phyloP scores from a whole-genome alignment of 1,140 invertebrate genomes.

The Drosophila kurseongensis region DNA sequence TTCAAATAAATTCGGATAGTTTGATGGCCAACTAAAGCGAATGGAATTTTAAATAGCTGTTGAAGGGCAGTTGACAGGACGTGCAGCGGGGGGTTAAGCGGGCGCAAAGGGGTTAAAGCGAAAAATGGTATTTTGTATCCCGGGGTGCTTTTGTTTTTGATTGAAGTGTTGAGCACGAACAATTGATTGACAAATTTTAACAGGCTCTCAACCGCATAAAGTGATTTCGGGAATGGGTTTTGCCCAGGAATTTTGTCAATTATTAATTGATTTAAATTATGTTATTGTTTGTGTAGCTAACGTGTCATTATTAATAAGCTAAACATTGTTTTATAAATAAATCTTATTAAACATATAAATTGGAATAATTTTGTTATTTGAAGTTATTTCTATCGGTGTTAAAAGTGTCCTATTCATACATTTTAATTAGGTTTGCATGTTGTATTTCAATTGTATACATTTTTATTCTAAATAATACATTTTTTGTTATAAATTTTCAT shows the following conservation, averaged over 20 bases:
- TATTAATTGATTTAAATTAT: constrained; percentile 1
- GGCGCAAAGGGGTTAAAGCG: constrained; percentile 7
- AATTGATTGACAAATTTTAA: constrained; percentile 22
- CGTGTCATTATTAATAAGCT: background rate
- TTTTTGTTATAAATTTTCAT: background rate
- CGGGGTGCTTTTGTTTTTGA: constrained; percentile 17
- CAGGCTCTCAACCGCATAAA: background rate
- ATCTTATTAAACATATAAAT: too few relatives aligned
- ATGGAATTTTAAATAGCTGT: constrained; percentile 61
- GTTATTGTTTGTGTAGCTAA: background rate
- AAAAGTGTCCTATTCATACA: too few relatives aligned
- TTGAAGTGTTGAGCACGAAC: background rate
- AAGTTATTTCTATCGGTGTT: too few relatives aligned
- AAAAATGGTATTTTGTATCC: background rate
- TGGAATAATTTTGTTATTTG: too few relatives aligned
- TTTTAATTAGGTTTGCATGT: too few relatives aligned
- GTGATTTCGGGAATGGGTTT: background rate
- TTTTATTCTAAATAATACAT: background rate
- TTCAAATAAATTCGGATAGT: constrained; percentile 17
- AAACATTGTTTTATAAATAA: too few relatives aligned
- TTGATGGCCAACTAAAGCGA: constrained; percentile 39
- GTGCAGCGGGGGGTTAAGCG: constrained; percentile 5
- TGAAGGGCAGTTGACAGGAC: constrained; percentile 41
- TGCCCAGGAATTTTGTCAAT: background rate
- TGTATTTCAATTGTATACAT: background rate